A percentile compares a stretch with the other conserved stretches of the same genome.
Conservation (phyloP, 2,113 vertebrate genomes). For the Lota lota region DNA sequence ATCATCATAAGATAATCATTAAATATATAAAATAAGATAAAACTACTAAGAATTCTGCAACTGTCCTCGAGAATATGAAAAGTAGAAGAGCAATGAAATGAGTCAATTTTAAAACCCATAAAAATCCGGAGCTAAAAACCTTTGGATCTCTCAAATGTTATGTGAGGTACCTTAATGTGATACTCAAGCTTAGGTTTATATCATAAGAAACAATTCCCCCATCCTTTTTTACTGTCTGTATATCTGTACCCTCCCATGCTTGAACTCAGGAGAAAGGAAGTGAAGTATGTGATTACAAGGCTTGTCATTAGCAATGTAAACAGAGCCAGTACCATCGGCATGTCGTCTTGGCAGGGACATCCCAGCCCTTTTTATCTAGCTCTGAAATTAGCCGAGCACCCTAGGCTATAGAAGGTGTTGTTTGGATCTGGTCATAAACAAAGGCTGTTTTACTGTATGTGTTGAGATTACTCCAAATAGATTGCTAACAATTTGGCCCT, state of each 20-base stretch:
- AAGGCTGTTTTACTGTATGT: not conserved
- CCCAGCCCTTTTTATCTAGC: not conserved
- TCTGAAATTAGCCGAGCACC: not conserved
- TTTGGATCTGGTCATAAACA: not conserved
- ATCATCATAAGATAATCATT: no score
- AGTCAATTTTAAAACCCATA: not conserved
- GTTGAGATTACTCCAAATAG: not conserved
- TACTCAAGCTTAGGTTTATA: not conserved
- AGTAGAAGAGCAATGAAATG: no score
- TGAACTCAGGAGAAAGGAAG: not conserved
- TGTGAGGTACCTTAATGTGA: not conserved
- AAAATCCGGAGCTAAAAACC: no score
- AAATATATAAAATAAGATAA: no score
- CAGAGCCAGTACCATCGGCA: not conserved
- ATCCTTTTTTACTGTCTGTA: not conserved
- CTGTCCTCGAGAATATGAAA: no score
- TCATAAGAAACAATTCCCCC: not conserved
- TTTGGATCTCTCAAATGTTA: no score
- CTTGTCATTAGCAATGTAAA: not conserved
- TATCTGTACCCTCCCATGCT: not conserved
- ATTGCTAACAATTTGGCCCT: not conserved
- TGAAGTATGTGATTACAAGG: not conserved
- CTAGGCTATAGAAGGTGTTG: not conserved
- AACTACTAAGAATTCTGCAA: no score
- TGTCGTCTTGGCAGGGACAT: not conserved